Base-by-base conservation (phyloP, 2,888 invertebrate species). In the Orgyia antiqua region DNA sequence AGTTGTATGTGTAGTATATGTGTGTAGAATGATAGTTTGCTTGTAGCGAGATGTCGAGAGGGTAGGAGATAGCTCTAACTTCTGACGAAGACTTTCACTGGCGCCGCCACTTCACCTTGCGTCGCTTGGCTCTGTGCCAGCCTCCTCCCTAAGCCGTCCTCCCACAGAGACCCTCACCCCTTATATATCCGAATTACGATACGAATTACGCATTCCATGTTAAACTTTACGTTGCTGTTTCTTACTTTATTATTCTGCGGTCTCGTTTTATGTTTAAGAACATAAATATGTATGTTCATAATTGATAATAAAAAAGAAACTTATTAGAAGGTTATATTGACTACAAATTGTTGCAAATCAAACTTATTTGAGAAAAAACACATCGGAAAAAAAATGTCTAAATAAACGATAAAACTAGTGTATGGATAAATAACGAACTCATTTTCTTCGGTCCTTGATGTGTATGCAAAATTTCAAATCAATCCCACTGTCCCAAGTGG, bases 51-150 rank as follows among this genome's bases (percentile, higher is more conserved):
- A 45, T 50, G 42, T 21, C 30, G 41, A 31, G 36, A 42, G 39
- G 34, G 33, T 36, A 39, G 21, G 40, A 51, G 51, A 50, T 49
- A 35, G 31, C 13, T 43, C 41, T 29, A 27, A 29, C 30, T 47
- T 46, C 42, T 51, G 48, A 55, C 51, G 56, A 64, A 45, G 63
- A 76, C 79, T 80, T 78, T 82, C 80, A 72, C 75, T 78, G 78
- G 69, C 80, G 76, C 71, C 76, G 58, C 58, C 63, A 74, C 78
- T 80, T 80, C 74, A 80, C 77, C 79, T 77, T 75, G n/a, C n/a
- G 78, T 65, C 75, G 67, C 40, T 70, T 80, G 83, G 80, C 80
- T 33, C 36, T 28, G 38, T 56, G 79, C 82, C 82, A 80, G 60
- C 58, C 45, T 51, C 64, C 55, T 40, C 34, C 42, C 46, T 28